Evolutionary conservation across 64 coral and sea anemone genomes (phyloP).

Genomic region (Catalaphyllia jardinei): DNA sequence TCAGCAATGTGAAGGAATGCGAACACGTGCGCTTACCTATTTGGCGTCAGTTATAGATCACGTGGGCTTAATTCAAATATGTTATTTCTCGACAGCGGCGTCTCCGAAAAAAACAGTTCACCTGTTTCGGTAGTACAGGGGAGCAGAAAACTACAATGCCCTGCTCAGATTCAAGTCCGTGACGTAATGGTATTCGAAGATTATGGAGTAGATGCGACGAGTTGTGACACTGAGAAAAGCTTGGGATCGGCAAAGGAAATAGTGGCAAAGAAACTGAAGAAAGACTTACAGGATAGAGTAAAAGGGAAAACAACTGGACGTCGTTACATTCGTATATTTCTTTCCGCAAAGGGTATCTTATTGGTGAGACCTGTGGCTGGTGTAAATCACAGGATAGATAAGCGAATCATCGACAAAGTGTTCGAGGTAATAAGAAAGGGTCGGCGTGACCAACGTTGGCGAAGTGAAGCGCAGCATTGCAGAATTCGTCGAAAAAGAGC

Average conservation of each 20-base stretch:
- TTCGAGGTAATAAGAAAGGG: slow-evolving; percentile 32
- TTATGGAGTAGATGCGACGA: neutral
- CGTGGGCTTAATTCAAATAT: no score
- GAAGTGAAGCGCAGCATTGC: slow-evolving; percentile 32
- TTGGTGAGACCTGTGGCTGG: slow-evolving; percentile 22
- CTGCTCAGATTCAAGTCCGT: neutral
- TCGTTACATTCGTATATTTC: neutral
- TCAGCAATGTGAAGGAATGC: no score
- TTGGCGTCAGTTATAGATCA: no score
- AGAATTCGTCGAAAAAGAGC: slow-evolving; percentile 19
- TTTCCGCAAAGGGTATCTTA: slow-evolving; percentile 21
- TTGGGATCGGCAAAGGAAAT: neutral
- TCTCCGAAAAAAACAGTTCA: no score
- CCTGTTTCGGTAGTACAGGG: no score
- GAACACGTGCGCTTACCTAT: no score
- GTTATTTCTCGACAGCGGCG: no score
- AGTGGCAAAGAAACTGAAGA: neutral
- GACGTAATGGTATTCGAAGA: neutral
- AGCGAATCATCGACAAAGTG: slow-evolving; percentile 16
- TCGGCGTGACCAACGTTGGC: slow-evolving; percentile 17
- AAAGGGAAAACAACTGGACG: neutral
- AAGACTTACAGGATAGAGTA: neutral
- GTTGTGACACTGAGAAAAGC: neutral
- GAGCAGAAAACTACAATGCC: no score
- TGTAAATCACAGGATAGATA: slow-evolving; percentile 50